Conservation (phyloP, 2,797 vertebrate genomes). For the Botia almorhae region DNA sequence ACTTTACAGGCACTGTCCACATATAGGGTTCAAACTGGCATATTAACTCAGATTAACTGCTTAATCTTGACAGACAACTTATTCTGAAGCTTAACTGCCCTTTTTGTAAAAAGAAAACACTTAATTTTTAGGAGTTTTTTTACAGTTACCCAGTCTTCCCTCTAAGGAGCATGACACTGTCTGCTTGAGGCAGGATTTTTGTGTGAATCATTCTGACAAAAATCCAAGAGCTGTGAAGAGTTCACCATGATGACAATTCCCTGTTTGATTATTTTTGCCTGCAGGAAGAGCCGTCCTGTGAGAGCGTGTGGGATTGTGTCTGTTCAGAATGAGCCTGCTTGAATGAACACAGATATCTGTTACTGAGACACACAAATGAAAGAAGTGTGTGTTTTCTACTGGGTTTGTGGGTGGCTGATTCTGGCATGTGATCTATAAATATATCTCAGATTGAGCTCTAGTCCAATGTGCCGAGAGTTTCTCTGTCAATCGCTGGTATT, state of each 20-base stretch:
- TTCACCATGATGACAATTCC: neutral
- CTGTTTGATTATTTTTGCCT: conserved; percentile 1
- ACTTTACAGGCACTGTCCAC: neutral
- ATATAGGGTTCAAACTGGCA: too few species aligned
- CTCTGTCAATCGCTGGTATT: conserved; percentile 53
- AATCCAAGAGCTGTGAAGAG: neutral
- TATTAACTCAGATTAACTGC: too few species aligned
- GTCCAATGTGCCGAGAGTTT: conserved; percentile 38
- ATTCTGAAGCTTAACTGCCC: too few species aligned
- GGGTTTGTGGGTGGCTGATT: conserved; percentile 20
- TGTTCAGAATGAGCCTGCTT: conserved; percentile 10
- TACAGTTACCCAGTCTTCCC: too few species aligned
- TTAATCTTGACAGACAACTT: too few species aligned
- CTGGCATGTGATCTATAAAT: conserved; percentile 43
- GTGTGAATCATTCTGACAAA: neutral
- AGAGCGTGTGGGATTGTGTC: neutral
- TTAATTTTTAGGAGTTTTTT: too few species aligned
- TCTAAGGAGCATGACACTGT: neutral
- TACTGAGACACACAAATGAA: neutral
- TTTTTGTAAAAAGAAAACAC: too few species aligned
- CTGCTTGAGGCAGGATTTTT: neutral
- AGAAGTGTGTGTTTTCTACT: conserved; percentile 45
- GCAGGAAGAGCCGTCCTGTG: neutral
- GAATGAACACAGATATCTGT: conserved; percentile 21
- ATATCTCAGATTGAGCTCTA: conserved; percentile 42